These are phyloP conservation scores for Paradisaea rubra DNA, from an alignment of 2,113 vertebrate genomes.

Conservation along the genomic window DNA sequence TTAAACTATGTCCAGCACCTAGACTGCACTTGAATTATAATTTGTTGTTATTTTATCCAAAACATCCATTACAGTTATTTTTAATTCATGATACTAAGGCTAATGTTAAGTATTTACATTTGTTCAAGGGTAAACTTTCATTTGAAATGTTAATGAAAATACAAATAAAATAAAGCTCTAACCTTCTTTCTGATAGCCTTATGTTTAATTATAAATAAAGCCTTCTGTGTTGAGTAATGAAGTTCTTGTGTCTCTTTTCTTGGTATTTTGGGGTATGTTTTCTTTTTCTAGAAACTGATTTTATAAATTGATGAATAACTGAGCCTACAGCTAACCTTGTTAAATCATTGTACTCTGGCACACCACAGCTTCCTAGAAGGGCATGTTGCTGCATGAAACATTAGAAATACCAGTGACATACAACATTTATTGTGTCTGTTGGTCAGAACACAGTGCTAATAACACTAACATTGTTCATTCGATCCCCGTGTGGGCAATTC, in stretches of 20 bases:
- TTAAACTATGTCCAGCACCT: not conserved
- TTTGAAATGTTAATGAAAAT: not conserved
- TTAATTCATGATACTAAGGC: not conserved
- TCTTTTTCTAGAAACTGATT: not conserved
- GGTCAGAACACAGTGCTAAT: not conserved
- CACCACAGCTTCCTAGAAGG: not conserved
- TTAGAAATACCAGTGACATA: not conserved
- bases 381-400: rapidly evolving
- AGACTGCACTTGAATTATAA: not conserved
- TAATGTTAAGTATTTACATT: not conserved
- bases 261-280: not conserved
- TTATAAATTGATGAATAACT: not conserved
- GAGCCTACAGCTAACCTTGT: not conserved
- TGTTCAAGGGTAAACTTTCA: conserved; percentile 1
- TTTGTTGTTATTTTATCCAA: not conserved
- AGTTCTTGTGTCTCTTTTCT: not conserved
- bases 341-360: not conserved
- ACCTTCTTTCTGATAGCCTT: not conserved
- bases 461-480: not conserved
- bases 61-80: not conserved
- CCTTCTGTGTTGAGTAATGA: not conserved
- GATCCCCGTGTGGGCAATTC: rapidly evolving
- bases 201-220: conserved; percentile 47
- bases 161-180: not conserved
- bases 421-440: not conserved